Evolutionary conservation across 2,113 vertebrate species (phyloP), one percentile per base, ranked within the genome.

Genomic region (Eulemur rufifrons): DNA sequence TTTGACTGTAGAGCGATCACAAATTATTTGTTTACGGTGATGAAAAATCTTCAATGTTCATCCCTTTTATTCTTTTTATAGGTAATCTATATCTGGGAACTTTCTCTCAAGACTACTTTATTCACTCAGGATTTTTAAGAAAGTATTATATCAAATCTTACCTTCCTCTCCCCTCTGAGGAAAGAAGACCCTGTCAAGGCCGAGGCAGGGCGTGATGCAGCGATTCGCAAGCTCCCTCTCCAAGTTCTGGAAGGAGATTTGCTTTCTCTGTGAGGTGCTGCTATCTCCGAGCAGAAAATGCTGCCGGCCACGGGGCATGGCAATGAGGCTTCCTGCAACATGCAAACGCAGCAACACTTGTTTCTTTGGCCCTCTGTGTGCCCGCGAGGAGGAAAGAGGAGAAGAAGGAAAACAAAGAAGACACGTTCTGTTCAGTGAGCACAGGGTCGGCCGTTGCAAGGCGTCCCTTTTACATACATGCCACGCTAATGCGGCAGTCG

Each of bases 1-100:
- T 97, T 88, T 78, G 98, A 98, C 97, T n/a, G 23, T 94, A 92
- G 92, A 95, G 96, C 78, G 92, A 94, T 98, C 99, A 98, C 98
- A 98, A 98, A 99, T 99, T 99, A 98, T 99, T 99, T 99, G 99
- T 99, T 99, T 98, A 98, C 98, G 81, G 98, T 89, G 78, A 32
- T 98, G 98, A 98, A 98, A 98, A 98, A 97, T 98, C 98, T 98
- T 98, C 98, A 47, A 0, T 96, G 98, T 98, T 99, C 98, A 97
- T 98, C 98, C 98, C 98, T 98, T 99, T 99, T 98, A 98, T 99
- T 99, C 98, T 98, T 98, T 98, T 98, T 98, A 98, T 98, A 98
- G 98, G 97, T 98, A 98, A 99, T 99, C 98, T 96, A 99, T 98
- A 98, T 98, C 98, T 11, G 91, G 94, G 97, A 98, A 98, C 98